These are phyloP conservation scores for Rhinolophus ferrumequinum DNA, from an alignment of 2,113 vertebrate species.

Conservation along the genomic window DNA sequence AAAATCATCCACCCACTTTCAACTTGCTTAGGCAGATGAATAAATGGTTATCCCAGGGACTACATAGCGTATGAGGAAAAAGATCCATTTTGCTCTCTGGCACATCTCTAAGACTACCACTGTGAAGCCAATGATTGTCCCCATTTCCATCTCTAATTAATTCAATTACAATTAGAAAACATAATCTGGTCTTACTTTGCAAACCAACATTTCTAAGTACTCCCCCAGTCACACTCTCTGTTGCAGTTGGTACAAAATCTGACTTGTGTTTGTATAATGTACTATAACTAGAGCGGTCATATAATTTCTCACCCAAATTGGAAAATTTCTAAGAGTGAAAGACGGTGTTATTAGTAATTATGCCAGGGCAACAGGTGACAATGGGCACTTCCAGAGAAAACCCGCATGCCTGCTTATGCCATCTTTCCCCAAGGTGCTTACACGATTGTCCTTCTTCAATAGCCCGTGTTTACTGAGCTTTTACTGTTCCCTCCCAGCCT, in stretches of 20 bases:
- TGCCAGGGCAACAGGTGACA: no score
- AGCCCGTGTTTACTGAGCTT: neutral
- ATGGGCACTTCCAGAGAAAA: neutral
- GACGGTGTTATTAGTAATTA: neutral
- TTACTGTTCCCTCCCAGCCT: neutral
- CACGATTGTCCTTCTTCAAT: neutral
- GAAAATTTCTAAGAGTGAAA: neutral
- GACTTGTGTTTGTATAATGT: neutral
- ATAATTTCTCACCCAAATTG: neutral
- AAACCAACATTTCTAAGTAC: neutral
- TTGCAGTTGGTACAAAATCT: neutral
- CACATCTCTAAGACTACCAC: neutral
- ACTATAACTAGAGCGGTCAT: neutral
- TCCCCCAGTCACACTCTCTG: neutral
- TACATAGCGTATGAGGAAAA: neutral
- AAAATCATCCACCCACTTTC: neutral
- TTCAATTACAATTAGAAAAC: neutral
- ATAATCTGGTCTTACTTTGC: neutral
- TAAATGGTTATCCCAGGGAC: no score
- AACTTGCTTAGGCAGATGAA: neutral
- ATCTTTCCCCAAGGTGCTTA: no score
- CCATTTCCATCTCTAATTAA: neutral
- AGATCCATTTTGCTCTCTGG: neutral
- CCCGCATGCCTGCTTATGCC: accelerated
- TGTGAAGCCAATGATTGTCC: neutral